These are phyloP conservation scores for Hemicentrotus pulcherrimus DNA, from an alignment of 35 echinoderm and acorn worm genomes.

Conservation along the genomic window DNA sequence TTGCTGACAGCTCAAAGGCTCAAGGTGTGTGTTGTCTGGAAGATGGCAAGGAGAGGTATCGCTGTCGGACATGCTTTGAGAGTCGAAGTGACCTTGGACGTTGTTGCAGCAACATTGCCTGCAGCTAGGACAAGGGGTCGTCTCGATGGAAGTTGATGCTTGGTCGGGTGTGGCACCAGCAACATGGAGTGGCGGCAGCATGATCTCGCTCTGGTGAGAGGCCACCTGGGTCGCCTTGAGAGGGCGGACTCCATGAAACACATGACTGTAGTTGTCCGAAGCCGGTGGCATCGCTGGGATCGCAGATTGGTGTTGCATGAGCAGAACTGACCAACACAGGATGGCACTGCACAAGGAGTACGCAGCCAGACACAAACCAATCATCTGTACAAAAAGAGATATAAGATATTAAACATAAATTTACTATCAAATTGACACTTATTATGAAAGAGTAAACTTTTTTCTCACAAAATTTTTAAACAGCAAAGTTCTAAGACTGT, in stretches of 20 bases:
- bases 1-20: neutral
- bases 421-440: no score
- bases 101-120: neutral
- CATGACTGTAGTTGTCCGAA: constrained; percentile 28
- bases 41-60: neutral
- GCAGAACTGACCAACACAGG: constrained; percentile 36
- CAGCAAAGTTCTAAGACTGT: no score
- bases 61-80: neutral
- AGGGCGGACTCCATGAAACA: constrained; percentile 5
- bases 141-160: neutral
- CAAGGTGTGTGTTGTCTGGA: no score
- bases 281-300: neutral
- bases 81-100: neutral
- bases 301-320: neutral
- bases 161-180: neutral
- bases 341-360: constrained; percentile 36
- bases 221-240: constrained; percentile 26
- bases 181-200: neutral
- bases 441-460: no score
- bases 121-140: neutral
- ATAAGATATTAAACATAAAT: neutral
- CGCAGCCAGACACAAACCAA: constrained; percentile 22
- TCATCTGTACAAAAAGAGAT: neutral
- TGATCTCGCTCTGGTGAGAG: constrained; percentile 41
- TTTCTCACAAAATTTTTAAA: no score